Base-by-base conservation (phyloP, 2,113 vertebrate species). In the Lepus europaeus region DNA sequence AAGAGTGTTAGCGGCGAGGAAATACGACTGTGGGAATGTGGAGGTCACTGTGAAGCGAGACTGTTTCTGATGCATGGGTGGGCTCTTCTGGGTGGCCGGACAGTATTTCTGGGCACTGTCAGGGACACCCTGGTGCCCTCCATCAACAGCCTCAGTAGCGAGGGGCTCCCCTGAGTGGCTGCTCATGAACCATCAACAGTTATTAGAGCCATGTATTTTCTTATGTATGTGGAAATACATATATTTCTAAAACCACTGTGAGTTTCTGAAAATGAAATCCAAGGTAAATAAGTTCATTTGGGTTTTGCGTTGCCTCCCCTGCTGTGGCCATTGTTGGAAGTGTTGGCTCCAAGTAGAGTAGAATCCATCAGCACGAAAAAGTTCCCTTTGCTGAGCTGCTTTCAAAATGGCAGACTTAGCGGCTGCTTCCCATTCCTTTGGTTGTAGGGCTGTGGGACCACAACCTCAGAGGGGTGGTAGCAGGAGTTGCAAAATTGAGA, bases 1-100 rank as follows among this genome's bases (percentile, higher is more conserved):
- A 98, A 98, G 89, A 87, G 78, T 72, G 36, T 23, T 13, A n/a
- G 27, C 72, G 45, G 64, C 51, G 79, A 39, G 27, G 13, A 56
- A 13, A 8, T 64, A 70, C 70, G 17, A 13, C 33, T 23, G 17
- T 25, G 17, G 39, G 45, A 51, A 36, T 36, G 22, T 63, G 36
- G 19, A 77, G 92, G 12, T 68, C 51, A 33, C 2, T 13, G 2
- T 23, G 29, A 78, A 33, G 17, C 12, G 31, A 77, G 16, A 25
- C 7, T 68, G 6, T 77, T 49, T 33, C 8, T 36, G 13, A 53
- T 8, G 22, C 5, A 0, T 19, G 14, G 45, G 29, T 4, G 29
- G 56, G 1, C 45, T 13, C 7, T 53, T 56, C 59, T 49, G 49
- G 27, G n/a, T 8, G 11, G 63, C 59, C 56, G 56, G 64, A 10